Evolutionary conservation across 1,140 invertebrate genomes (phyloP).

Genomic region (Platyscapa corneri): DNA sequence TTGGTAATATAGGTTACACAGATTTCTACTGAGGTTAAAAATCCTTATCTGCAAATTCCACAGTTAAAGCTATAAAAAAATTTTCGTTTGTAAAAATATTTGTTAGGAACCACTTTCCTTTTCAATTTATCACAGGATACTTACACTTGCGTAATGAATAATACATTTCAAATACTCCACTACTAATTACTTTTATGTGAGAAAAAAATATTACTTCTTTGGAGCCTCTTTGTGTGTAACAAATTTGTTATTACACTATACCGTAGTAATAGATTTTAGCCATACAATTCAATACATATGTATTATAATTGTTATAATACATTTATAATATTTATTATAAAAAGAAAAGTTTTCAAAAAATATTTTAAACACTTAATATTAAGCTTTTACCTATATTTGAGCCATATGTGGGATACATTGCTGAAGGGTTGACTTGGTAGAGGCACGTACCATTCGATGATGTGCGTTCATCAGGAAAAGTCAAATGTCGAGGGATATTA

Average conservation of each 20-base stretch:
- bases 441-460: conserved; percentile 62
- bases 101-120: neutral
- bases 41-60: conserved; percentile 8
- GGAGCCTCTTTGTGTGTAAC: too few relatives aligned
- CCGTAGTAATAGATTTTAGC: too few relatives aligned
- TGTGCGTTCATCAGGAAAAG: conserved; percentile 72
- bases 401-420: conserved; percentile 6
- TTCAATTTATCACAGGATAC: conserved; percentile 5
- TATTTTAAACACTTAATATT: conserved; percentile 22
- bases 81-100: conserved; percentile 5
- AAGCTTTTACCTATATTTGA: conserved; percentile 17
- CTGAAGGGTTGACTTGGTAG: conserved; percentile 59
- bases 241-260: too few relatives aligned
- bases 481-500: conserved; percentile 72
- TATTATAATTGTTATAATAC: too few relatives aligned
- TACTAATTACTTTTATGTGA: neutral
- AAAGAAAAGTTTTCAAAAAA: too few relatives aligned
- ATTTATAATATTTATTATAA: too few relatives aligned
- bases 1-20: conserved; percentile 5
- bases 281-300: too few relatives aligned
- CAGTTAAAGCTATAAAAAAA: conserved; percentile 16
- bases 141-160: neutral
- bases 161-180: neutral
- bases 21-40: neutral
- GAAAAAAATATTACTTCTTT: neutral